Evolutionary conservation across 2,888 invertebrate species (phyloP), one percentile per base, ranked within the genome.

Genomic region (Eupithecia exiguata): DNA sequence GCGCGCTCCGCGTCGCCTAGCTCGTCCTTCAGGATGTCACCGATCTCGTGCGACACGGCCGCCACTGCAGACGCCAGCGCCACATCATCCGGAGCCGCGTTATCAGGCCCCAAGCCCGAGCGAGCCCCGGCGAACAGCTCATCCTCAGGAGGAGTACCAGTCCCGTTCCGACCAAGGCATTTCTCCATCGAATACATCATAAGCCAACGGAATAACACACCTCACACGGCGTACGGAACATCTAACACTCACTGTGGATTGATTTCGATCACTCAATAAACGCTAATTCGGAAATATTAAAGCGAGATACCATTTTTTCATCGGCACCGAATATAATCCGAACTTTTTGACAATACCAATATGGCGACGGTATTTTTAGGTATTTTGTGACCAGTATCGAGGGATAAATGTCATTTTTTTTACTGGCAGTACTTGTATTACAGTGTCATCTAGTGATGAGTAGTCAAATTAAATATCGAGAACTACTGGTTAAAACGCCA

Each of bases 331-430:
- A n/a, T 89, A 84, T 86, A 88, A 84, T 87, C 88, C 90, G 87
- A 92, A 90, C 86, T 91, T 93, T 94, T 94, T 94, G 94, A 94
- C 94, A 94, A 94, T 94, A 93, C 94, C 94, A 94, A 94, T 94
- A 94, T 94, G 94, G 94, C 94, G 94, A 92, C 94, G 93, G 82
- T 93, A 94, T 93, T 93, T 94, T 94, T 94, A 94, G 94, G 92
- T 88, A 90, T 92, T 85, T 90, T 92, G 88, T 93, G 91, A 91
- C 92, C 92, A 93, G 92, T 86, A 82, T 86, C 84, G 78, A 83
- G 80, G 87, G 84, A 85, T 85, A 88, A 65, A 63, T 63, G 10
- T 0, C 21, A 71, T 40, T 87, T 85, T 88, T 84, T 72, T 16
- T 21, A 69, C 79, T 90, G 88, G 92, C 88, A 92, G 90, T 84